phyloP scores from a whole-genome alignment of 35 echinoderm and acorn worm species.

The Diadema setosum region DNA sequence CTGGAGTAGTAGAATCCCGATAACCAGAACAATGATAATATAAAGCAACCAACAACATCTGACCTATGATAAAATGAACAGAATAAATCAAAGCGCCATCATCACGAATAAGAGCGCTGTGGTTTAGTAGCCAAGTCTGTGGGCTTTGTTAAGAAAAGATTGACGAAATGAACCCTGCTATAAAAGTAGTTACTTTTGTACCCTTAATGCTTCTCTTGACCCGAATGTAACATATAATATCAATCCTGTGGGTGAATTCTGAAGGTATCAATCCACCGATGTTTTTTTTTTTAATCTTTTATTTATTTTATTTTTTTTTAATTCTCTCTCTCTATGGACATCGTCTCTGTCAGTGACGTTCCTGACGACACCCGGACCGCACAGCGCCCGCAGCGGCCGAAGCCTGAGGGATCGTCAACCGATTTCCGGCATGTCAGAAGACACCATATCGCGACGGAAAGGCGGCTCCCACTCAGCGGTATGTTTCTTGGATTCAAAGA shows the following conservation, averaged over 20 bases:
- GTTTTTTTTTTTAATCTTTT: neutral
- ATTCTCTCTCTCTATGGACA: neutral
- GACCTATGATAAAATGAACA: too few relatives aligned
- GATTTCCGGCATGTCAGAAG: constrained; percentile 72
- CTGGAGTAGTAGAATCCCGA: too few relatives aligned
- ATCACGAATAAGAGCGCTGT: too few relatives aligned
- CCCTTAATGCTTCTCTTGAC: neutral
- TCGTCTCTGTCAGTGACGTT: neutral
- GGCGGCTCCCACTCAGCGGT: neutral
- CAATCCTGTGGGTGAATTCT: too few relatives aligned
- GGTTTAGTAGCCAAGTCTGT: too few relatives aligned
- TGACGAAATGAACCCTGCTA: too few relatives aligned
- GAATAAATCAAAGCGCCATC: too few relatives aligned
- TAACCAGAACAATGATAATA: too few relatives aligned
- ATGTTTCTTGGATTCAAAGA: too few relatives aligned
- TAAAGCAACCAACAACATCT: too few relatives aligned
- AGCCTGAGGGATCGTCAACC: constrained; percentile 19
- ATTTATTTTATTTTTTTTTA: neutral
- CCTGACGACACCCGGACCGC: neutral
- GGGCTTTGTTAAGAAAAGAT: too few relatives aligned
- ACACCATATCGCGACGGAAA: constrained; percentile 15
- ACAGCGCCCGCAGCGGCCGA: neutral
- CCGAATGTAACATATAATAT: neutral
- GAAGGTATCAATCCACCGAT: too few relatives aligned
- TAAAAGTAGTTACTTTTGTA: neutral